phyloP scores from a whole-genome alignment of 2,888 invertebrate species.

The Cylloceria caligata region DNA sequence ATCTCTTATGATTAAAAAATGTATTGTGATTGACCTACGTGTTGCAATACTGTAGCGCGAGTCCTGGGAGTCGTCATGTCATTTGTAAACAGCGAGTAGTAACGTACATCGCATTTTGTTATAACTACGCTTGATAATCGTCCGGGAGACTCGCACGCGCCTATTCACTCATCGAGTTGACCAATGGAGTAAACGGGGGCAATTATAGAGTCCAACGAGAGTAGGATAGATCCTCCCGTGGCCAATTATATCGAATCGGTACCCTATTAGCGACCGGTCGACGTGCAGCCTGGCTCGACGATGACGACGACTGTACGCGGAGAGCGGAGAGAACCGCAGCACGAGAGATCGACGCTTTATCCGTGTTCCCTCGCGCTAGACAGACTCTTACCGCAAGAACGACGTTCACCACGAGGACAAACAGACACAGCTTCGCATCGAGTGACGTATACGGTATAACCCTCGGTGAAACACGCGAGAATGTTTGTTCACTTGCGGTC shows the following conservation, averaged over 20 bases:
- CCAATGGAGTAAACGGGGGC: slow-evolving; percentile 50
- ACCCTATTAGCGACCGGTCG: slow-evolving; percentile 66
- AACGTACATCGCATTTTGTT: slow-evolving; percentile 29
- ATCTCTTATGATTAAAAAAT: neutral
- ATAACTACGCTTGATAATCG: slow-evolving; percentile 42
- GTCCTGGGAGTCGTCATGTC: slow-evolving; percentile 3
- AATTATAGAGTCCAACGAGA: slow-evolving; percentile 47
- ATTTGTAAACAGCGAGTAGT: slow-evolving; percentile 24
- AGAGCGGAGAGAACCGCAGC: slow-evolving; percentile 2
- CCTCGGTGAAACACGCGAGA: slow-evolving; percentile 53
- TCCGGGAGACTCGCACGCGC: slow-evolving; percentile 36
- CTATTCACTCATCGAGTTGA: slow-evolving; percentile 62
- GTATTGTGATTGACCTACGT: neutral
- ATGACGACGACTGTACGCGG: slow-evolving; percentile 15
- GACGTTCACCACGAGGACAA: slow-evolving; percentile 41
- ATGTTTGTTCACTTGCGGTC: slow-evolving; percentile 65
- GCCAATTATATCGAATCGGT: slow-evolving; percentile 69
- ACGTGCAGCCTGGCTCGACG: slow-evolving; percentile 55
- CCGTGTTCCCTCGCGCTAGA: slow-evolving; percentile 56
- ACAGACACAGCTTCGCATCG: slow-evolving; percentile 37
- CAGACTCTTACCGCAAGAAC: slow-evolving; percentile 47
- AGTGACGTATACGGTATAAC: slow-evolving; percentile 56
- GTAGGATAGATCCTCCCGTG: slow-evolving; percentile 42
- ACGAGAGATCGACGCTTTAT: slow-evolving; percentile 62
- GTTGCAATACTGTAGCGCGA: neutral